Evolutionary conservation across 2,113 vertebrate species (phyloP).

Genomic region (Bungarus multicinctus): DNA sequence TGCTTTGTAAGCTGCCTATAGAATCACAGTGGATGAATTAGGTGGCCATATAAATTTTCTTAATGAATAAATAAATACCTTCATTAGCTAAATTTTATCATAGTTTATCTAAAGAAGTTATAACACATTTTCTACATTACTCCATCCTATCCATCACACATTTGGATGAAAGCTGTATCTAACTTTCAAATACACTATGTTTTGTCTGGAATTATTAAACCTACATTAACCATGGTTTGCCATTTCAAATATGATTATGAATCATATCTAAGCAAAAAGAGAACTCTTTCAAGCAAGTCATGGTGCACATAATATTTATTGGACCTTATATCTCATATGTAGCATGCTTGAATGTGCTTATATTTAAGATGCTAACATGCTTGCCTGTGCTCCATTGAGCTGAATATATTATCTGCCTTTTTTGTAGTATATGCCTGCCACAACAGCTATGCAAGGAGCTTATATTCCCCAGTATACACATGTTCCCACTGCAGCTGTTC

Average conservation of each 20-base stretch:
- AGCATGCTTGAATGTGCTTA: not conserved
- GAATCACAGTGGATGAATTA: not conserved
- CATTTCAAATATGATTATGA: not conserved
- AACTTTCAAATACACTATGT: not conserved
- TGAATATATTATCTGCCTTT: constrained; percentile 30
- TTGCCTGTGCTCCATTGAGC: not conserved
- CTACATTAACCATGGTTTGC: not conserved
- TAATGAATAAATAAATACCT: not conserved
- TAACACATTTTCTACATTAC: not conserved
- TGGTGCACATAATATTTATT: not conserved
- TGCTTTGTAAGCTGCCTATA: not conserved
- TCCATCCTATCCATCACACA: not conserved
- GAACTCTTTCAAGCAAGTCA: not conserved
- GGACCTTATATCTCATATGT: not conserved
- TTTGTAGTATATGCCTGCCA: constrained; percentile 91
- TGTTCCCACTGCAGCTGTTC: constrained; percentile 84
- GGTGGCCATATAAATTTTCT: not conserved
- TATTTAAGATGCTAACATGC: not conserved
- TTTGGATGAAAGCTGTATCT: not conserved
- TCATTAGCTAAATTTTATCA: not conserved
- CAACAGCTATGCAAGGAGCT: constrained; percentile 91
- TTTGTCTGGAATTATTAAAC: not conserved
- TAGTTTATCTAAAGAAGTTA: not conserved
- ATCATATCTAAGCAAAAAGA: not conserved
- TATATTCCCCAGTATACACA: constrained; percentile 94